Conservation (phyloP, 1,140 invertebrate genomes). For the Lepidotrigona ventralis region DNA sequence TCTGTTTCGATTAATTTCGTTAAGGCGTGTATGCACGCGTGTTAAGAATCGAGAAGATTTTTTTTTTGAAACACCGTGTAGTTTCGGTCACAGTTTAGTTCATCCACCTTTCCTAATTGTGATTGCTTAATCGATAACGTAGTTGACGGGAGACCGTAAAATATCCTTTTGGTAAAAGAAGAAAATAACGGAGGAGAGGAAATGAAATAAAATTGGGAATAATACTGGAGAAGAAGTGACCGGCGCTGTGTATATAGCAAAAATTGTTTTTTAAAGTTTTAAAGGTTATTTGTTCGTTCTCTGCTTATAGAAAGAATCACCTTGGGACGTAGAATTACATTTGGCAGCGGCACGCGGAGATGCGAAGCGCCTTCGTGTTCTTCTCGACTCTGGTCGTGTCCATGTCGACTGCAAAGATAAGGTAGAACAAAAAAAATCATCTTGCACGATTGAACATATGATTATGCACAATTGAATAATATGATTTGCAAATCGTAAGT, state of each 20-base stretch:
- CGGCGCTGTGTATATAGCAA: neutral
- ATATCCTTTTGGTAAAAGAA: neutral
- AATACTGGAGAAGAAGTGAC: neutral
- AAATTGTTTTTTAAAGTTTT: neutral
- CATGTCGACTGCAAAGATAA: conserved; percentile 96
- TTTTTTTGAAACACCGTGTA: neutral
- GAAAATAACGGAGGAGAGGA: neutral
- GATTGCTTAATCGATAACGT: conserved; percentile 28
- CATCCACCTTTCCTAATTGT: neutral
- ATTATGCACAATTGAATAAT: neutral
- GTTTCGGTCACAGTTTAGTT: neutral
- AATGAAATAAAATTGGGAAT: neutral
- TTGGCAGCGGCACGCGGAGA: conserved; percentile 92
- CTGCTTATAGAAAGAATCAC: conserved; percentile 90
- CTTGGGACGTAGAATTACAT: conserved; percentile 94
- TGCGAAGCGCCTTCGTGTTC: conserved; percentile 85
- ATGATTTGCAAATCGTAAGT: neutral
- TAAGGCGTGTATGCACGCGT: too few relatives aligned
- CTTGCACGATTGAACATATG: neutral
- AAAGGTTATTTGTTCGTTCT: neutral
- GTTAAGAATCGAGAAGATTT: neutral
- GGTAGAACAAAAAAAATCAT: conserved; percentile 79
- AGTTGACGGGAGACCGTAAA: neutral
- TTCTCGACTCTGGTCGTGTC: conserved; percentile 94
- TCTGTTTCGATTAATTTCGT: conserved; percentile 12